Conservation (phyloP, 2,797 vertebrate genomes). For the Leucoraja ocellata region DNA sequence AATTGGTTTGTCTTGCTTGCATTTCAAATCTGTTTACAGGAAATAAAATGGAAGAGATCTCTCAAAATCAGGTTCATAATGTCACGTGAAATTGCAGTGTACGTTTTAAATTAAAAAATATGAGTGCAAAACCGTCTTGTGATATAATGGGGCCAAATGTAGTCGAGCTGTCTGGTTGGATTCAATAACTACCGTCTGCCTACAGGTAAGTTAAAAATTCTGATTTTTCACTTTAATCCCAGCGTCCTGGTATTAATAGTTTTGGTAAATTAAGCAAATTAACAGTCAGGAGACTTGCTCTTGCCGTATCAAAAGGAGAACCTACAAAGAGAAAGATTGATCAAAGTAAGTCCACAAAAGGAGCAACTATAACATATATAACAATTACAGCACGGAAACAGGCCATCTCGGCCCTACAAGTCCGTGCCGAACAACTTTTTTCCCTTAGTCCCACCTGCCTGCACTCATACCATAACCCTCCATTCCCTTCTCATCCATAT, state of each 20-base stretch:
- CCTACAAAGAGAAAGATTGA: slow-evolving; percentile 31
- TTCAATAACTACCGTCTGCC: not conserved
- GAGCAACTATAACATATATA: not conserved
- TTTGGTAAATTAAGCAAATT: slow-evolving; percentile 23
- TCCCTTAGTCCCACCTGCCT: too few relatives aligned
- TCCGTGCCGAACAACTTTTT: too few relatives aligned
- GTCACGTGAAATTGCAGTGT: not conserved
- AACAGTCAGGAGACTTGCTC: not conserved
- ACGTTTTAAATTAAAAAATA: not conserved
- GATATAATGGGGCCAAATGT: not conserved
- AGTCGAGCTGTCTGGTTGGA: not conserved
- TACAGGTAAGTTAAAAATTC: not conserved
- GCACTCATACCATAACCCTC: too few relatives aligned
- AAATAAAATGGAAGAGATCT: not conserved
- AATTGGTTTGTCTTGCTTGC: slow-evolving; percentile 1
- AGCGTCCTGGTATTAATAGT: not conserved
- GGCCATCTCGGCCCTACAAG: too few relatives aligned
- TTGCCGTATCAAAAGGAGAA: not conserved
- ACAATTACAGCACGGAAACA: too few relatives aligned
- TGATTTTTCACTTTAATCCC: not conserved
- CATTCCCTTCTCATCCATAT: too few relatives aligned
- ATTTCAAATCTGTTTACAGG: not conserved
- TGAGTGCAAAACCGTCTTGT: not conserved
- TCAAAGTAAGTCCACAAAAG: slow-evolving; percentile 30
- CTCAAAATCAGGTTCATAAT: not conserved